Base-by-base conservation (phyloP, 2,888 invertebrate species). In the Malthinus flaveolus region DNA sequence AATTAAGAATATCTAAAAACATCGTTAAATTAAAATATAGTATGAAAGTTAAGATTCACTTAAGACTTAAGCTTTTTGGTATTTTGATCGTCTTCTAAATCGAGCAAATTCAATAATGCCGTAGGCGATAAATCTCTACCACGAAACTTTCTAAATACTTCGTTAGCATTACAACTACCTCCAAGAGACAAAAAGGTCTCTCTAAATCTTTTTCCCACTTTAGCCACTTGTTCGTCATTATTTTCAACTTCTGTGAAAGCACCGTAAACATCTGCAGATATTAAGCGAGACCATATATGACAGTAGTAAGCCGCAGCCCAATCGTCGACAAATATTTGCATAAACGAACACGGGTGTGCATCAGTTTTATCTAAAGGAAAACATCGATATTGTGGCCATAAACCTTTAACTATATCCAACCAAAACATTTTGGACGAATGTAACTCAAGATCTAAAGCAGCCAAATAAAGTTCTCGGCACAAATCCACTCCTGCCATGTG, bases 41-140 rank as follows among this genome's bases (percentile, higher is more conserved):
- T n/a, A n/a, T n/a, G 2, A 23, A 23, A 23, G 23, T 5, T 23
- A 36, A 36, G 11, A 1, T 37, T 37, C 7, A 15, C 7, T 44
- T 31, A 5, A 13, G 31, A 44, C 36, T 36, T 36, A 45, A 33
- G 33, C 9, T 1, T 8, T 53, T 32, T 11, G 23, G 45, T 54
- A 35, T 55, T 59, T 62, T 66, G 10, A 53, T 46, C 64, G 23
- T 70, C 81, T 58, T 81, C 81, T 61, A 86, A 74, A 35, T 86
- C 85, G 45, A 88, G 79, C 59, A 84, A 84, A 66, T 84, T 86
- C 0, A 95, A 78, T 35, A 95, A 78, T 0, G 94, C 92, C 72
- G 91, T 88, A 0, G 90, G 88, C 1, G 91, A 91, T 0, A 96
- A 96, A 79, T 97, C 96, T 48, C 97, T 84, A 1, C 97, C 97